phyloP scores from a whole-genome alignment of 2,113 vertebrate species.

The Pterophyllum scalare region DNA sequence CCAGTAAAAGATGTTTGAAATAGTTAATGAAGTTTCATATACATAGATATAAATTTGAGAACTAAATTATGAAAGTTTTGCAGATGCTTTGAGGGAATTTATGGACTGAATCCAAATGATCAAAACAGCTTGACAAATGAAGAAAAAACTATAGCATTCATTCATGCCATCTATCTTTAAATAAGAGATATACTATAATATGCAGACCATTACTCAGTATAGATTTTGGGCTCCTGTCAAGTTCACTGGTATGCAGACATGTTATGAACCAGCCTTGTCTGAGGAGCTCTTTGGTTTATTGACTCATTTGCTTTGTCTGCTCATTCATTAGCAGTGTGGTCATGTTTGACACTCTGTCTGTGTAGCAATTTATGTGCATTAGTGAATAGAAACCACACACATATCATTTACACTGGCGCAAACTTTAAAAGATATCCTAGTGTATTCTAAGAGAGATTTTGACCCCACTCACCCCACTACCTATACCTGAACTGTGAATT shows the following conservation, averaged over 20 bases:
- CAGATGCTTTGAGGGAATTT: not conserved
- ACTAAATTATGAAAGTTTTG: not conserved
- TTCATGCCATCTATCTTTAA: not conserved
- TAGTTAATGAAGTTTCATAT: not conserved
- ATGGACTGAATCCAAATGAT: not conserved
- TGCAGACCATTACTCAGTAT: not conserved
- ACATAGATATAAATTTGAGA: not conserved
- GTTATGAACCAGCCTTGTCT: not conserved
- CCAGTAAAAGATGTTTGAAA: rapidly evolving
- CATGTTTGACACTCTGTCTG: not conserved
- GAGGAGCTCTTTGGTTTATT: not conserved
- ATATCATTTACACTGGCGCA: rapidly evolving
- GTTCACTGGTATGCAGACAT: not conserved
- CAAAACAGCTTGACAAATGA: not conserved
- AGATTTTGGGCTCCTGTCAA: too few species aligned
- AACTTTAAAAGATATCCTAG: not conserved
- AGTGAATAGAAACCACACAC: not conserved
- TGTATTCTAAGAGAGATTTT: not conserved
- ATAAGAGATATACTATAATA: not conserved
- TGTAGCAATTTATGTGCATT: not conserved
- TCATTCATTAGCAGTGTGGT: not conserved
- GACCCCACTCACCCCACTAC: too few species aligned
- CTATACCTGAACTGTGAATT: too few species aligned
- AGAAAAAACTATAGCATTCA: too few species aligned
- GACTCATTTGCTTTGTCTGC: not conserved